These are phyloP conservation scores for Metaphire vulgaris DNA, from an alignment of 1,140 invertebrate genomes.

Conservation along the genomic window DNA sequence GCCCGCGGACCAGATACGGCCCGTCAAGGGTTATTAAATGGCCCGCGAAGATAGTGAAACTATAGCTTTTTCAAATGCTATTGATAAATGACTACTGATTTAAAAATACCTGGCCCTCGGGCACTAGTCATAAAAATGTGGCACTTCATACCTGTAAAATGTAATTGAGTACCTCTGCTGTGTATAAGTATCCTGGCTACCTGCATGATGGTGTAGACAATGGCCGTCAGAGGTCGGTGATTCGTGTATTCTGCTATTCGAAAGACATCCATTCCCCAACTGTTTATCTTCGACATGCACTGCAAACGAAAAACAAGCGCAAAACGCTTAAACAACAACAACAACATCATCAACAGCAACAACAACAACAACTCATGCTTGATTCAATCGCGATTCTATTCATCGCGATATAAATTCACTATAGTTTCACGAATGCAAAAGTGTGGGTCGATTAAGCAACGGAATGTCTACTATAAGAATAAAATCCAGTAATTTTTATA, in stretches of 20 bases:
- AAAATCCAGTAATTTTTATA: too few relatives aligned
- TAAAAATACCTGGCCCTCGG: too few relatives aligned
- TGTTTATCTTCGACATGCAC: conserved; percentile 55
- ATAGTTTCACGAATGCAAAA: not conserved
- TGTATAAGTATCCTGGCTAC: conserved; percentile 47
- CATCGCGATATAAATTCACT: not conserved
- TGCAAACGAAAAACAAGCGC: not conserved
- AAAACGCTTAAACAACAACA: not conserved
- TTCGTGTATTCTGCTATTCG: conserved; percentile 81
- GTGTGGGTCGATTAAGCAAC: too few relatives aligned
- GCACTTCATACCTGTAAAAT: not conserved
- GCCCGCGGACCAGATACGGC: too few relatives aligned
- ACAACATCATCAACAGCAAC: too few relatives aligned
- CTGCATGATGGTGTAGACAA: conserved; percentile 84
- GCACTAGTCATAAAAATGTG: too few relatives aligned
- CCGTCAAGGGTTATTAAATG: too few relatives aligned
- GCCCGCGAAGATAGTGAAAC: not conserved
- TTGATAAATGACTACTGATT: not conserved
- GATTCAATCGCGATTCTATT: not conserved
- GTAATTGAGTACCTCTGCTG: not conserved
- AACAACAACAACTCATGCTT: too few relatives aligned
- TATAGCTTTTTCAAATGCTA: not conserved
- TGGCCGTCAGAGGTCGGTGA: conserved; percentile 79
- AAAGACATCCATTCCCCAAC: conserved; percentile 97
- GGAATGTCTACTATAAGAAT: too few relatives aligned